Percentiles rank a stretch among this genome's conserved stretches.
Evolutionary conservation across 2,113 vertebrate species (phyloP).

Genomic region (Dicerorhinus sumatrensis): DNA sequence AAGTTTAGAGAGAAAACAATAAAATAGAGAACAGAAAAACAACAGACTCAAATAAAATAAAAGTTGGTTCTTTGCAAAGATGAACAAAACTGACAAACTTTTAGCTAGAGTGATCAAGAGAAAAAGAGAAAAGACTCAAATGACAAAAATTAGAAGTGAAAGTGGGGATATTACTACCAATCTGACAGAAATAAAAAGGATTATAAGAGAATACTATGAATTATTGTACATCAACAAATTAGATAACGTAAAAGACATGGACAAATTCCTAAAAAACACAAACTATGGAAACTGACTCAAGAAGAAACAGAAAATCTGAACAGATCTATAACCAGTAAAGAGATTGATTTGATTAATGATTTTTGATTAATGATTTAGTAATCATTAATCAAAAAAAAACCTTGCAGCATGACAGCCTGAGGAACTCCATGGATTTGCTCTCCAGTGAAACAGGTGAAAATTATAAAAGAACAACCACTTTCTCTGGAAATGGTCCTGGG

Average conservation of each 20-base stretch:
- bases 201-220: neutral
- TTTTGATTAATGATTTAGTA: neutral
- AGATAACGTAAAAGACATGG: neutral
- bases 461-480: neutral
- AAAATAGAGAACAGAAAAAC: neutral
- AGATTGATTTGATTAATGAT: neutral
- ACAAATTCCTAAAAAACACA: neutral
- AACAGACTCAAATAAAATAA: neutral
- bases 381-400: neutral
- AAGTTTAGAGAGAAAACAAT: neutral
- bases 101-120: neutral
- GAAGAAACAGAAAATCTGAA: neutral
- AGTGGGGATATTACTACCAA: neutral
- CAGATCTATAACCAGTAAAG: neutral
- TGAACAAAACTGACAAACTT: neutral
- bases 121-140: neutral
- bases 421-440: neutral
- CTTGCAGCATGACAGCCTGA: neutral
- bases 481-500: neutral
- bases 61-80: neutral
- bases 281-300: neutral
- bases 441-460: neutral
- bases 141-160: neutral
- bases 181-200: neutral
- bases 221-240: neutral